Base-by-base conservation (phyloP, 2,113 vertebrate genomes). In the Callithrix jacchus region DNA sequence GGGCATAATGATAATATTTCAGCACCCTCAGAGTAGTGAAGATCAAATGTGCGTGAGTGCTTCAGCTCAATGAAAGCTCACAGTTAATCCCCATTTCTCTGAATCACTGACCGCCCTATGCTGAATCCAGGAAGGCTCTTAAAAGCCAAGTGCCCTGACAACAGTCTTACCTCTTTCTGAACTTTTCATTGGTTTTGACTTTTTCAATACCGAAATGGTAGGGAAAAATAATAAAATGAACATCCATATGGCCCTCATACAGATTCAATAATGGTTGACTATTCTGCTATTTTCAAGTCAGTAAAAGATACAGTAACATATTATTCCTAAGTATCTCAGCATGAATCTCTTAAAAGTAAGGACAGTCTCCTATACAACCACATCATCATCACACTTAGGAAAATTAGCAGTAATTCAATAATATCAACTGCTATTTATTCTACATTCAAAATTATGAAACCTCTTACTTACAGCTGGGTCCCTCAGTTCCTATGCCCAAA, bases 241-340 rank as follows among this genome's bases (percentile, higher is more conserved):
- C 32, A 87, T 47, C n/a, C 14, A 35, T 61, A 42, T 73, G 21
- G 35, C 37, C 35, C 23, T 54, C 2, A 14, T 3, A 4, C n/a
- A 47, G 54, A 79, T 8, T 79, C 27, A 45, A 2, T n/a, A 17
- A 32, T 45, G 10, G 16, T 64, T 80, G 64, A 45, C 17, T 3
- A 70, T 76, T 45, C 87, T 87, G 6, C 71, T 74, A 14, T 89
- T 87, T 96, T 93, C 61, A 93, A 95, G 20, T 47, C 66, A 71
- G 35, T 92, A 56, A 64, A 95, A 91, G 32, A 84, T 23, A 71
- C 27, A 87, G 40, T 61, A 77, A 54, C 42, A 49, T 40, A 71
- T 77, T n/a, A 56, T 79, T 45, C 52, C 30, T 70, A 81, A 81
- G 85, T 80, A 56, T 58, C 47, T 92, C 61, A 64, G 40, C 3